These are phyloP conservation scores for Zaprionus kolodkinae DNA, from an alignment of 1,140 invertebrate species.

Conservation along the genomic window DNA sequence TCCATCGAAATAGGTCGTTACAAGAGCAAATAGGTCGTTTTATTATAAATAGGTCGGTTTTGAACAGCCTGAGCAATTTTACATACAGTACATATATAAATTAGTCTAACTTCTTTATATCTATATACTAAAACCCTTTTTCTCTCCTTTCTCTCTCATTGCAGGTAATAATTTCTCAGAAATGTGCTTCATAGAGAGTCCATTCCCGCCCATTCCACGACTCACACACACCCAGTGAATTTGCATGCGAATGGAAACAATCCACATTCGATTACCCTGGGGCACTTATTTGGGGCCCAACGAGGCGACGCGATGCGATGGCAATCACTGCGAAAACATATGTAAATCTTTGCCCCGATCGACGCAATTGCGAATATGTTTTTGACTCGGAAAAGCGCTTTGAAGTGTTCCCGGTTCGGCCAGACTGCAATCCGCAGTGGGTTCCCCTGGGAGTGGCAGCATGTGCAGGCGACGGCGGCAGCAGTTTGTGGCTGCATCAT, in stretches of 20 bases:
- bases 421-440: slow-evolving; percentile 7
- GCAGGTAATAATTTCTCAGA: neutral
- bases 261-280: neutral
- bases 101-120: too few species aligned
- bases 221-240: neutral
- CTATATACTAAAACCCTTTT: too few species aligned
- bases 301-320: neutral
- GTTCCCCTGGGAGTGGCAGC: slow-evolving; percentile 56
- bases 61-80: too few species aligned
- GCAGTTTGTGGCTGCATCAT: slow-evolving; percentile 80
- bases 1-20: too few species aligned
- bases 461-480: slow-evolving; percentile 61
- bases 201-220: neutral
- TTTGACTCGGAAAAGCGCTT: slow-evolving; percentile 63
- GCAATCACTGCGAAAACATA: slow-evolving; percentile 53
- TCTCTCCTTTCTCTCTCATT: neutral
- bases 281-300: slow-evolving; percentile 2
- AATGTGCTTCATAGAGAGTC: neutral
- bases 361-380: slow-evolving; percentile 61
- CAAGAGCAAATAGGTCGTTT: too few species aligned
- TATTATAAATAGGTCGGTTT: too few species aligned
- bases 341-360: slow-evolving; percentile 52
- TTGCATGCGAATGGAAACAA: slow-evolving; percentile 1
- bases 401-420: slow-evolving; percentile 48
- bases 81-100: too few species aligned